These are phyloP conservation scores for Phylloscopus collybita DNA, from an alignment of 2,797 vertebrate species.

Conservation along the genomic window DNA sequence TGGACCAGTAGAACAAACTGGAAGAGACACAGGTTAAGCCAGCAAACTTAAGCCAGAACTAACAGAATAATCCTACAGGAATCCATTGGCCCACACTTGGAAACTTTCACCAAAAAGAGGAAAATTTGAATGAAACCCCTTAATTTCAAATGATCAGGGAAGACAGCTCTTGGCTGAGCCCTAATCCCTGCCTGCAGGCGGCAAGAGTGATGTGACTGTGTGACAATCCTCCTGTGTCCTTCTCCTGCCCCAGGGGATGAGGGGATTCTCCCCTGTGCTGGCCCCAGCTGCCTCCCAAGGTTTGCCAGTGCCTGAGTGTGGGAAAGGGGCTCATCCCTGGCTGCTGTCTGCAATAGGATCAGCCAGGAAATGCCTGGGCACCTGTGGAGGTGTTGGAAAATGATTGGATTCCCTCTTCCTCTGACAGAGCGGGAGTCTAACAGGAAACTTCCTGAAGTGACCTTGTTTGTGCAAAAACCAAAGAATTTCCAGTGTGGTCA, in stretches of 20 bases:
- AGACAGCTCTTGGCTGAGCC: not conserved
- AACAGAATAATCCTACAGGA: not conserved
- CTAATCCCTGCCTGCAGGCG: not conserved
- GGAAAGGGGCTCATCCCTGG: not conserved
- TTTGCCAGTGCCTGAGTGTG: not conserved
- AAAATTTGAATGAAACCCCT: not conserved
- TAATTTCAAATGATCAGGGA: not conserved
- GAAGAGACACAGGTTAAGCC: not conserved
- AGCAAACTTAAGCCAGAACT: not conserved
- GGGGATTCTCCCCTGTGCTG: not conserved
- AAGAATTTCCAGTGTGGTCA: not conserved
- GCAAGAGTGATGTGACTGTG: not conserved
- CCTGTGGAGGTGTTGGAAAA: not conserved
- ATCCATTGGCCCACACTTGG: not conserved
- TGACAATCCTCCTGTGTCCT: not conserved
- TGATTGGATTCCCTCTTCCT: not conserved
- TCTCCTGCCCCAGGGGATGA: not conserved
- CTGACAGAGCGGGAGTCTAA: not conserved
- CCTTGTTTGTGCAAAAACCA: not conserved
- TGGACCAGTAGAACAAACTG: not conserved
- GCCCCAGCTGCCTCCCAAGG: rapidly evolving
- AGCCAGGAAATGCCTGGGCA: not conserved
- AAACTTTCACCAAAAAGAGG: not conserved
- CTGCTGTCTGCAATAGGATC: not conserved
- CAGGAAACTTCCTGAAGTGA: not conserved